Evolutionary conservation across 2,113 vertebrate genomes (phyloP).

Genomic region (Paradisaea rubra): DNA sequence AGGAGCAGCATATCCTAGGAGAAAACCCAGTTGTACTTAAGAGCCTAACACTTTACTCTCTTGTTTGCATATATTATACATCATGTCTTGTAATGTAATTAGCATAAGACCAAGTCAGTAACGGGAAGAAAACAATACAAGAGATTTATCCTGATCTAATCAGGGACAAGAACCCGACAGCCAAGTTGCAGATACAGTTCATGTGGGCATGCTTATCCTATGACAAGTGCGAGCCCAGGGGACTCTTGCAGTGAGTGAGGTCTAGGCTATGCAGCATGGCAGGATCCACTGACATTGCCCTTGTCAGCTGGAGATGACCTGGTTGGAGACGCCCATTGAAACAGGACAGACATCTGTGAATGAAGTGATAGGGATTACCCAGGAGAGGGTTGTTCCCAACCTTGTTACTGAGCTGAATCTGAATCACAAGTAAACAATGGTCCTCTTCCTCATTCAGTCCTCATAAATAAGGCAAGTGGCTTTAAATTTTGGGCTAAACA

Average conservation of each 20-base stretch:
- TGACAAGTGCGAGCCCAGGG: background rate
- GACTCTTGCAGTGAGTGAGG: background rate
- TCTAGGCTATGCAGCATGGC: background rate
- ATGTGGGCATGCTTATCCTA: background rate
- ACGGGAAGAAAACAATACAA: background rate
- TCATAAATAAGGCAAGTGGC: background rate
- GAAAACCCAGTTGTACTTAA: background rate
- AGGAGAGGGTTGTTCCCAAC: background rate
- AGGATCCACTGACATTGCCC: background rate
- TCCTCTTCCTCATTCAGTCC: background rate
- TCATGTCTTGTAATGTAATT: background rate
- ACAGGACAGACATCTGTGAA: background rate
- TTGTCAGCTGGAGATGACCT: background rate
- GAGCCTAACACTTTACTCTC: background rate
- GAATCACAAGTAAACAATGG: background rate
- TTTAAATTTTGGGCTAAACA: background rate
- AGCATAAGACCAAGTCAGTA: background rate
- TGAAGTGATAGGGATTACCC: background rate
- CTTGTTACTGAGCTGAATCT: background rate
- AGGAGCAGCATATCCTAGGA: conserved; percentile 74
- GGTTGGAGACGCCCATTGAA: background rate
- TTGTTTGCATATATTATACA: background rate
- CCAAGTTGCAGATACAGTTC: background rate
- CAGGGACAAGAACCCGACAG: background rate
- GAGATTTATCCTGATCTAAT: background rate